phyloP scores from a whole-genome alignment of 2,113 vertebrate species.

The Trinectes maculatus region DNA sequence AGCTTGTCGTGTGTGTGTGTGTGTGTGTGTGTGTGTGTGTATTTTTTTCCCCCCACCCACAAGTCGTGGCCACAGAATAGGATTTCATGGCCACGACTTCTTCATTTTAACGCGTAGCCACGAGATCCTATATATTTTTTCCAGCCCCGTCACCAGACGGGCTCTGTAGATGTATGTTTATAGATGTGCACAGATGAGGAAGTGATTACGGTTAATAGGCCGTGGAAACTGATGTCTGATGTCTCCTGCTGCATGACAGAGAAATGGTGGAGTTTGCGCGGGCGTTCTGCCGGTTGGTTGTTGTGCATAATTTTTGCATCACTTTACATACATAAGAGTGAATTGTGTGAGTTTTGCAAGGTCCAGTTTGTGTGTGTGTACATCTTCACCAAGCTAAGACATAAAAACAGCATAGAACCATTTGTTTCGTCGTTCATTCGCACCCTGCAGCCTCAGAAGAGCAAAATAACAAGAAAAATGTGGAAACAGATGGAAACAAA shows the following conservation, averaged over 20 bases:
- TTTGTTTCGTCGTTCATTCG: neutral
- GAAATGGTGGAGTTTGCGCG: conserved; percentile 29
- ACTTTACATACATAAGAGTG: conserved; percentile 43
- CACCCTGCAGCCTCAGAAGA: conserved; percentile 13
- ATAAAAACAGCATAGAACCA: neutral
- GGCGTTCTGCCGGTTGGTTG: conserved; percentile 11
- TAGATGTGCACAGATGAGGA: too few species aligned
- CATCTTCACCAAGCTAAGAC: too few species aligned
- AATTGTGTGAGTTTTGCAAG: conserved; percentile 8
- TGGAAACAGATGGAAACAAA: neutral
- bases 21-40: too few species aligned
- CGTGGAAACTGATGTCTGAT: conserved; percentile 7
- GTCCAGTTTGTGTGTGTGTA: conserved; percentile 4
- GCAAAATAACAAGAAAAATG: neutral
- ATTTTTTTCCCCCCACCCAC: too few species aligned
- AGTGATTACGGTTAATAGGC: conserved; percentile 7
- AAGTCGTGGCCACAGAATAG: too few species aligned
- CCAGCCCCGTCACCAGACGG: too few species aligned
- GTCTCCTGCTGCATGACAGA: neutral
- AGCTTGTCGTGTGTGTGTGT: conserved; percentile 25
- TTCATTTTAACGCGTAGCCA: too few species aligned
- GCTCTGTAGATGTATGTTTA: too few species aligned
- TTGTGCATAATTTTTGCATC: conserved; percentile 53
- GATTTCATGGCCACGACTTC: too few species aligned
- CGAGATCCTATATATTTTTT: too few species aligned